A percentile compares a stretch with the other conserved stretches of the same genome.
Evolutionary conservation across 2,113 vertebrate genomes (phyloP).

Genomic region (Ovibos moschatus): DNA sequence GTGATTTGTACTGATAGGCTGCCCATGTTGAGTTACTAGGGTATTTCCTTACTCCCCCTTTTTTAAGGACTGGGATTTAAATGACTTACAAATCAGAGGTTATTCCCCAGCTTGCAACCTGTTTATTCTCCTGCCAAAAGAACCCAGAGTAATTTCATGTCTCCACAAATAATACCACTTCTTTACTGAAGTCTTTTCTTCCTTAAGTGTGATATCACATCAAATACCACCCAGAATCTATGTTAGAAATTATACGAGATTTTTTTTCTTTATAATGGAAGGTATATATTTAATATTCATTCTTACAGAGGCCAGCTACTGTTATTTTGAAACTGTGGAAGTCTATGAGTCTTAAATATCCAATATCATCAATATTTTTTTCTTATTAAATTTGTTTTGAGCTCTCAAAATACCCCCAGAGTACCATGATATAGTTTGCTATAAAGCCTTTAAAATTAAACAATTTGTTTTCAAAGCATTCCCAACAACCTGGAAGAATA

Average conservation of each 20-base stretch:
- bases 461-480: background rate
- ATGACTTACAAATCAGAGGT: background rate
- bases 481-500: background rate
- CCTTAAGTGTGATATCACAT: background rate
- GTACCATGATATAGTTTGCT: background rate
- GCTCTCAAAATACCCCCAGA: background rate
- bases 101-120: background rate
- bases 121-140: background rate
- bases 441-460: background rate
- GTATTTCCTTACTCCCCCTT: background rate
- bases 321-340: background rate
- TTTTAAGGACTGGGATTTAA: background rate
- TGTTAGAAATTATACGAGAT: background rate
- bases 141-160: background rate
- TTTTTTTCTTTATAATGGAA: background rate
- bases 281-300: background rate
- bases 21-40: fast-evolving
- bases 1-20: background rate
- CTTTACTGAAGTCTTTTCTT: background rate
- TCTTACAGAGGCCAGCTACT: background rate
- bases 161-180: background rate
- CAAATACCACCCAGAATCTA: background rate
- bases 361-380: background rate
- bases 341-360: background rate
- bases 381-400: background rate